Percentiles rank a stretch among this genome's conserved stretches.
Evolutionary conservation across 2,113 vertebrate species (phyloP).

Genomic region (Apeltes quadracus): DNA sequence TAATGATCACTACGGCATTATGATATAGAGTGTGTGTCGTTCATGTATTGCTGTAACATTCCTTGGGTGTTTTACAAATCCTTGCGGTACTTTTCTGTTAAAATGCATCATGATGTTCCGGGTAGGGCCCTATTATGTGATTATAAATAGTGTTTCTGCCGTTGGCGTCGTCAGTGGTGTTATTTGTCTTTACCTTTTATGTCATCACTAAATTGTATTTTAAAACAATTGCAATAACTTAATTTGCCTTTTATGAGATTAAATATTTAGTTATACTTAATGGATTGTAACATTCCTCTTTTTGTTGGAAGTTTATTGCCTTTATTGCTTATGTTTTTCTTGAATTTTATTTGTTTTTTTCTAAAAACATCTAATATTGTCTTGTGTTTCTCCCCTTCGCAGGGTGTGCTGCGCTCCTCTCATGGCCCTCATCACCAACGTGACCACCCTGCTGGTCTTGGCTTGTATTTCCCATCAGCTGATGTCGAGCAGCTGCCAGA

Average conservation of each 20-base stretch:
- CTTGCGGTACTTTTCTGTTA: neutral
- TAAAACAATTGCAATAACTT: neutral
- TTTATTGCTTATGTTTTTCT: neutral
- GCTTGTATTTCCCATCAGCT: slow-evolving; percentile 78
- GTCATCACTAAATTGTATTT: neutral
- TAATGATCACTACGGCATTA: neutral
- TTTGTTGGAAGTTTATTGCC: neutral
- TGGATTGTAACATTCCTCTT: neutral
- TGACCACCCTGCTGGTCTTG: slow-evolving; percentile 79
- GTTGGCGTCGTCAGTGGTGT: neutral
- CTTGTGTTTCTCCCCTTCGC: slow-evolving; percentile 18
- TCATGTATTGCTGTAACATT: neutral
- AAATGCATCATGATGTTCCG: neutral
- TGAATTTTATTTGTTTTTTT: neutral
- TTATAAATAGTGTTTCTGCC: neutral
- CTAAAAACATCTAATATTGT: neutral
- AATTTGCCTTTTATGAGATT: neutral
- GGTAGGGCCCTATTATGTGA: neutral
- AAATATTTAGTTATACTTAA: neutral
- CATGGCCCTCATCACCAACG: slow-evolving; percentile 77
- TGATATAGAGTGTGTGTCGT: neutral
- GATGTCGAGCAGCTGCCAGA: slow-evolving; percentile 71
- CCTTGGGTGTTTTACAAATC: neutral
- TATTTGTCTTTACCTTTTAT: neutral
- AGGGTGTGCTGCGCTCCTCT: slow-evolving; percentile 30